Base-by-base conservation (phyloP, 2,888 invertebrate genomes). In the Tetrapedia diversipes region DNA sequence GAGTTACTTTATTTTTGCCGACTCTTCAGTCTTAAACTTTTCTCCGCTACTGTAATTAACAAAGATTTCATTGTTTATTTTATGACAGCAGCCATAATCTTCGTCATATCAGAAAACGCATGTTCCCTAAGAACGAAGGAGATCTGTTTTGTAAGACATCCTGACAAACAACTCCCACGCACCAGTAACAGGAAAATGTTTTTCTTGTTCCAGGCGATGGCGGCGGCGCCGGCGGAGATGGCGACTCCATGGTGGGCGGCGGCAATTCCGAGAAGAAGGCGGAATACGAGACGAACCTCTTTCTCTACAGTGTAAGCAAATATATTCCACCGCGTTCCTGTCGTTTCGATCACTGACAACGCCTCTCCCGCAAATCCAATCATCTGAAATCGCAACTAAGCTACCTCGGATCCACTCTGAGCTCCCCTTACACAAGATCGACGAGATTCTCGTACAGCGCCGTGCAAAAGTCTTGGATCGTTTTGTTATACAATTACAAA, bases 241-340 rank as follows among this genome's bases (percentile, higher is more conserved):
- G 94, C 82, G 92, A 94, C 75, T 92, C 94, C 51, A 92, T 93
- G 83, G 86, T 94, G 93, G 90, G 94, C 86, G 94, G 94, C 73
- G 93, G 93, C 84, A 96, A 95, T 86, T 95, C 96, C 92, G 95
- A 95, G 91, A 95, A 95, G 90, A 92, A 93, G 89, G 94, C 95
- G 77, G 96, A 95, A 87, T 95, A 95, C 91, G 97, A 97, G 92
- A 96, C 97, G 89, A 97, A 97, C 92, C 95, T 97, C 87, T 97
- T 97, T 92, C 95, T 97, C 78, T 96, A 96, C 89, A 95, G 95
- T 93, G 96, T 95, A 92, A 95, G 95, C 94, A 45, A 27, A 49
- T 19, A 51, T 27, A 37, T 47, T 43, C 7, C 8, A 16, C 22
- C 4, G 29, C 7, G 11, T 53, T 39, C 6, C 11, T 1, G 10